Base-by-base conservation (phyloP, 2,888 invertebrate species). In the Caenorhabditis sinica region DNA sequence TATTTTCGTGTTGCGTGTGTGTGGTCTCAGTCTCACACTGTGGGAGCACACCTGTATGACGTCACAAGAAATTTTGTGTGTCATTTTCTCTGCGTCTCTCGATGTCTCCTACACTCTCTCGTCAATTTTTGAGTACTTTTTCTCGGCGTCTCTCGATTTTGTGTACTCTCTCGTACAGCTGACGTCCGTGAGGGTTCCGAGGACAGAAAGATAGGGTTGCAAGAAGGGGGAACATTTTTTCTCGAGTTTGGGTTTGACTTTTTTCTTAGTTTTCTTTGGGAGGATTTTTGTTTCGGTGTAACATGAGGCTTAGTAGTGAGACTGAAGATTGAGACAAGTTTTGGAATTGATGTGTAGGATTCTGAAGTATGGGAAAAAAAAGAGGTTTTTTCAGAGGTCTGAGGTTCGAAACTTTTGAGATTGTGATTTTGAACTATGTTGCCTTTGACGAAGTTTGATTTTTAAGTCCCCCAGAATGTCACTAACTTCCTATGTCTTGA, bases 1-100 rank as follows among this genome's bases (percentile, higher is more conserved):
- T 56, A 56, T 56, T 56, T 56, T 28, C 15, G 58, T 58, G 58
- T 40, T 53, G 40, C 58, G 73, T 60, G 71, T n/a, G n/a, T n/a
- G 40, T 58, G 71, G 71, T 71, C 71, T 58, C 23, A 9, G 9
- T 23, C 23, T 23, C n/a, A n/a, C n/a, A n/a, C n/a, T n/a, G n/a
- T 23, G 58, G 56, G 36, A 40, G 51, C 49, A 66, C 25, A 30
- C 49, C 56, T 63, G 49, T 77, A 53, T 81, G 73, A 81, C 80
- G 73, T 81, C 80, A 73, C 30, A 80, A 43, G 6, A 13, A 36
- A 30, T 23, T 56, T 56, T 36, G 33, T 28, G 63, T n/a, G 65
- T 58, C 45, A 53, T 66, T 65, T 73, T 71, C 25, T 33, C 28
- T 63, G 17, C n/a, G 20, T 28, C 56, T 28, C 56, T 56, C 56